phyloP scores from a whole-genome alignment of 1,140 invertebrate genomes.

The Hirudo medicinalis region DNA sequence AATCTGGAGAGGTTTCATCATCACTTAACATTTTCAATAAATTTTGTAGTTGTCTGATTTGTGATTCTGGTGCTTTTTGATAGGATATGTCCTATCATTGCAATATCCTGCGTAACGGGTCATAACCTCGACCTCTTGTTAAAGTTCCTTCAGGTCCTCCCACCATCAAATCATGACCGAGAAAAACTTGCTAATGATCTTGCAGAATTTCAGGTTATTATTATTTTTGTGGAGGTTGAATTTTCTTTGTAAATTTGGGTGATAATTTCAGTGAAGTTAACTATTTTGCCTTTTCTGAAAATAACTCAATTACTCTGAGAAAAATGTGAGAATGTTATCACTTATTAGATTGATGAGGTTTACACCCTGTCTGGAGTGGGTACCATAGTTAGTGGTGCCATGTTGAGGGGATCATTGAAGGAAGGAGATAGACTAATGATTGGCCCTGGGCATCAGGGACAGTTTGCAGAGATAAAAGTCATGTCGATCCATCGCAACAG shows the following conservation, averaged over 20 bases:
- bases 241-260: not conserved
- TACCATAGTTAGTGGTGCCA: conserved; percentile 89
- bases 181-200: conserved; percentile 53
- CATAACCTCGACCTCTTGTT: conserved; percentile 63
- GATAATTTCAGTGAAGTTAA: not conserved
- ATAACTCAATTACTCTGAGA: not conserved
- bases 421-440: conserved; percentile 66
- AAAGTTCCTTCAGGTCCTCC: conserved; percentile 89
- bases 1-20: conserved; percentile 16
- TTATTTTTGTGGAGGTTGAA: not conserved
- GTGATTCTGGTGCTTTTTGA: not conserved
- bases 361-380: conserved; percentile 94
- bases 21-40: not conserved
- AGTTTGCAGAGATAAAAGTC: conserved; percentile 63
- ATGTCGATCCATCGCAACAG: conserved; percentile 78
- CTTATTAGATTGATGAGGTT: conserved; percentile 85
- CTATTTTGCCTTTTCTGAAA: not conserved
- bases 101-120: conserved; percentile 86
- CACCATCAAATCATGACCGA: conserved; percentile 56
- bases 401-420: conserved; percentile 63
- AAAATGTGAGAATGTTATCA: not conserved
- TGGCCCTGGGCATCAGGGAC: conserved; percentile 70
- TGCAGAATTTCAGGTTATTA: conserved; percentile 41
- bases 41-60: conserved; percentile 5
- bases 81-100: conserved; percentile 62